These are phyloP conservation scores for Lepidurus couesii DNA, from an alignment of 1,140 invertebrate species.

Conservation along the genomic window DNA sequence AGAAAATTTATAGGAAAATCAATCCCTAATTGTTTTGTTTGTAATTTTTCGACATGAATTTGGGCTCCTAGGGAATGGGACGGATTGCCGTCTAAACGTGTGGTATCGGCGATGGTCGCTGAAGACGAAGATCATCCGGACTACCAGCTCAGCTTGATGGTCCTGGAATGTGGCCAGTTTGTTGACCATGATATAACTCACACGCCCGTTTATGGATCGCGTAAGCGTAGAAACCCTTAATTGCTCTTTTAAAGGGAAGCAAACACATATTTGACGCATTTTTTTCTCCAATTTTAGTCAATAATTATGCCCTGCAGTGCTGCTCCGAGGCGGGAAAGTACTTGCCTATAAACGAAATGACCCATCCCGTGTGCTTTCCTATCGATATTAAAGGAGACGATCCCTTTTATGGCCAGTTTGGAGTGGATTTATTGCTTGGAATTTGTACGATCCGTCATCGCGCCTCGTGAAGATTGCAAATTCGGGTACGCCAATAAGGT, in stretches of 20 bases:
- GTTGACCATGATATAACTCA: conserved; percentile 65
- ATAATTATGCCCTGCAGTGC: conserved; percentile 35
- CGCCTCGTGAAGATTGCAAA: conserved; percentile 57
- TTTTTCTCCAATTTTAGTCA: conserved; percentile 25
- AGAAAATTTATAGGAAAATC: neutral
- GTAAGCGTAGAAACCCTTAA: conserved; percentile 16
- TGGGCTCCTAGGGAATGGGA: conserved; percentile 34
- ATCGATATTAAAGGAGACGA: conserved; percentile 40
- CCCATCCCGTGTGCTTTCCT: conserved; percentile 40
- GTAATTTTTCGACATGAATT: conserved; percentile 26
- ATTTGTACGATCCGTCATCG: conserved; percentile 59
- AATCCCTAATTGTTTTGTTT: neutral
- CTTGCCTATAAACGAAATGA: conserved; percentile 24
- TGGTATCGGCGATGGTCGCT: conserved; percentile 14
- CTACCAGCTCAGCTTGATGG: conserved; percentile 62
- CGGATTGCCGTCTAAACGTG: conserved; percentile 26
- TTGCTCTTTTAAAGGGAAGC: neutral
- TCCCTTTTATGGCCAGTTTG: conserved; percentile 37
- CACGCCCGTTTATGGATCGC: conserved; percentile 28
- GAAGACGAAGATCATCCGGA: conserved; percentile 46
- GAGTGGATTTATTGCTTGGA: conserved; percentile 55
- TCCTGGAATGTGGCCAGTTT: conserved; percentile 83
- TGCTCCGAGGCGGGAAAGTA: conserved; percentile 34
- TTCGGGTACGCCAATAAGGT: conserved; percentile 64
- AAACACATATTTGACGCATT: neutral